phyloP scores from a whole-genome alignment of 2,888 invertebrate genomes.

The Eubasilissa splendida region DNA sequence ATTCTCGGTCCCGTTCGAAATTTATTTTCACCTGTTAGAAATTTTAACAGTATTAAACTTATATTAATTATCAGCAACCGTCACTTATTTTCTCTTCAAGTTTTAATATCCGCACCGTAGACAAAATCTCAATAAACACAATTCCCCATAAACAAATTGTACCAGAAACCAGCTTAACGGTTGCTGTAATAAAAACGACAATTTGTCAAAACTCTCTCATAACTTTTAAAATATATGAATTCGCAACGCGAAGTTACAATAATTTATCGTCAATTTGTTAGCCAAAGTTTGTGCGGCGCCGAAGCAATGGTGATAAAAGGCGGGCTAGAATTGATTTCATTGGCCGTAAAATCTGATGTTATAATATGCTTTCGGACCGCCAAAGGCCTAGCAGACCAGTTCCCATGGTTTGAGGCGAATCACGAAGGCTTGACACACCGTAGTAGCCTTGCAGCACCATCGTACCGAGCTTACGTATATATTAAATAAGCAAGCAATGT shows the following conservation, averaged over 20 bases:
- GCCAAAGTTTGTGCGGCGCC: conserved; percentile 24
- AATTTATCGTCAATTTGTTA: conserved; percentile 36
- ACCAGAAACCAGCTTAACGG: conserved; percentile 27
- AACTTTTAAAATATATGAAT: conserved; percentile 40
- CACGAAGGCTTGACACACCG: conserved; percentile 17
- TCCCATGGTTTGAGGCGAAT: conserved; percentile 34
- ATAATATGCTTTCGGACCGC: conserved; percentile 9
- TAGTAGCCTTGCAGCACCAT: neutral
- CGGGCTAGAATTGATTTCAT: conserved; percentile 50
- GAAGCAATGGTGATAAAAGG: conserved; percentile 40
- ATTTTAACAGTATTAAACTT: too few relatives aligned
- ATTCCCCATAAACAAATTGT: conserved; percentile 28
- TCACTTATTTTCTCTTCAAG: neutral
- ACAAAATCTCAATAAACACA: conserved; percentile 22
- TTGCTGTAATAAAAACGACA: conserved; percentile 34
- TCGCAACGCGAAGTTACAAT: conserved; percentile 7
- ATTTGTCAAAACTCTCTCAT: conserved; percentile 28
- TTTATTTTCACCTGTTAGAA: too few relatives aligned
- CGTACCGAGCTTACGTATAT: neutral
- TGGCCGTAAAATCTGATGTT: conserved; percentile 43
- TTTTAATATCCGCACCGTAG: conserved; percentile 18
- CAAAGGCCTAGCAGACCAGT: conserved; percentile 4
- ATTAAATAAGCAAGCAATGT: too few relatives aligned
- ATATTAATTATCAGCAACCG: too few relatives aligned
- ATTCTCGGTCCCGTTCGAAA: too few relatives aligned